phyloP scores from a whole-genome alignment of 2,797 vertebrate genomes.

The Hybognathus amarus region DNA sequence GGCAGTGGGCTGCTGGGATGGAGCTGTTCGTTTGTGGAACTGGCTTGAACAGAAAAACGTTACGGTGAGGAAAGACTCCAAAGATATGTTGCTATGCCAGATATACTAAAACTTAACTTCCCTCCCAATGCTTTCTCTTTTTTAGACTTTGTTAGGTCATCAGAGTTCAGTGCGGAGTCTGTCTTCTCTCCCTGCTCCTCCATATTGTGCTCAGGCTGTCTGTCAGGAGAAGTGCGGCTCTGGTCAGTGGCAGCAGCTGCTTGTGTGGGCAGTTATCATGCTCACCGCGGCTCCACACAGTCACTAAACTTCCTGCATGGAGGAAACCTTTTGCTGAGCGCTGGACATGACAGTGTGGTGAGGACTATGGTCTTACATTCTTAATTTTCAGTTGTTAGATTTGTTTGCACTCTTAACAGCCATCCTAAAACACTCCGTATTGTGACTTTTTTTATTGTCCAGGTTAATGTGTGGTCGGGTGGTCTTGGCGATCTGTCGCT shows the following conservation, averaged over 20 bases:
- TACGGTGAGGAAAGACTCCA: constrained; percentile 57
- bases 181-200: constrained; percentile 75
- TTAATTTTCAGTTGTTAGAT: not conserved
- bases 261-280: constrained; percentile 80
- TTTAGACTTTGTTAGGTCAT: constrained; percentile 78
- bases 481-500: constrained; percentile 75
- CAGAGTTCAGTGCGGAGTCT: constrained; percentile 78
- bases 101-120: not conserved
- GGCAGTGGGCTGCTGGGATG: constrained; percentile 85
- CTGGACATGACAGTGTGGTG: constrained; percentile 84
- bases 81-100: not conserved
- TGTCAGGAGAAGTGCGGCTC: constrained; percentile 82
- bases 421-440: not conserved
- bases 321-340: constrained; percentile 78
- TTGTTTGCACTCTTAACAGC: not conserved
- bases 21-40: constrained; percentile 76
- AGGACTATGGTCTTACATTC: constrained; percentile 35
- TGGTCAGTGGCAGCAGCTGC: constrained; percentile 82
- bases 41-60: constrained; percentile 71
- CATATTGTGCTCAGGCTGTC: constrained; percentile 79
- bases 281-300: constrained; percentile 78
- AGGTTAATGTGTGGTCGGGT: constrained; percentile 88
- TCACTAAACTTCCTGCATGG: constrained; percentile 75
- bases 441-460: constrained; percentile 24
- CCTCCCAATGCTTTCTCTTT: not conserved